phyloP scores from a whole-genome alignment of 2,797 vertebrate genomes.

The Falco novaeseelandiae region DNA sequence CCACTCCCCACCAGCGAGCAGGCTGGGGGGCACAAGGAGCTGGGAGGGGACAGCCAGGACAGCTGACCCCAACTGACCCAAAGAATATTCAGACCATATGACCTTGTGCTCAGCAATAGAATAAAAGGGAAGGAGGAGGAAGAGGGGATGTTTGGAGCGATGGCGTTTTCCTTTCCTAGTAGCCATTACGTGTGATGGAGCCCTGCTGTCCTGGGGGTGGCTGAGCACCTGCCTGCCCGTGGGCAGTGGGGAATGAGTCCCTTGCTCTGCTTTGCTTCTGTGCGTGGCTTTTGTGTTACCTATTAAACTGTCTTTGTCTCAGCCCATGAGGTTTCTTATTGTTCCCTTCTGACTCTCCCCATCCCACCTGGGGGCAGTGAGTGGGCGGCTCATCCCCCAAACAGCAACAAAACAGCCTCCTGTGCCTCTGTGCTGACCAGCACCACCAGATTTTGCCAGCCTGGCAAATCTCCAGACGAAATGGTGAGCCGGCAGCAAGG shows the following conservation, averaged over 20 bases:
- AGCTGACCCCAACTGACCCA: too few species aligned
- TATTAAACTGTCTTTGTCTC: not conserved
- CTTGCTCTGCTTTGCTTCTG: not conserved
- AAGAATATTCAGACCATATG: too few species aligned
- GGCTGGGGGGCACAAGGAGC: too few species aligned
- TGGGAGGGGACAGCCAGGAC: too few species aligned
- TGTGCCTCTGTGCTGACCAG: not conserved
- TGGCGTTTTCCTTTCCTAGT: too few species aligned
- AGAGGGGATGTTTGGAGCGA: too few species aligned
- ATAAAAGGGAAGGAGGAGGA: too few species aligned
- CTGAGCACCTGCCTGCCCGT: not conserved
- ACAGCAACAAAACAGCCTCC: constrained; percentile 8
- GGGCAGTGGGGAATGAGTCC: not conserved
- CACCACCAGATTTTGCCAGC: not conserved
- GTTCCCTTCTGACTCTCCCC: not conserved
- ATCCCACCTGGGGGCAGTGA: too few species aligned
- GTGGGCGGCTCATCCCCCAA: fast-evolving
- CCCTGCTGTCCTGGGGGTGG: not conserved
- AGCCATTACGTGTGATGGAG: too few species aligned
- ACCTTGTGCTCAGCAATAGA: too few species aligned
- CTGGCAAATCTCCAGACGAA: not conserved
- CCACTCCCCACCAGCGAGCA: not conserved
- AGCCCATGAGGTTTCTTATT: not conserved
- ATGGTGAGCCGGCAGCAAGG: not conserved
- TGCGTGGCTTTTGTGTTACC: not conserved